Percentiles rank a stretch among this genome's conserved stretches.
Evolutionary conservation across 2,888 invertebrate species (phyloP).

Genomic region (Linyphia triangularis): DNA sequence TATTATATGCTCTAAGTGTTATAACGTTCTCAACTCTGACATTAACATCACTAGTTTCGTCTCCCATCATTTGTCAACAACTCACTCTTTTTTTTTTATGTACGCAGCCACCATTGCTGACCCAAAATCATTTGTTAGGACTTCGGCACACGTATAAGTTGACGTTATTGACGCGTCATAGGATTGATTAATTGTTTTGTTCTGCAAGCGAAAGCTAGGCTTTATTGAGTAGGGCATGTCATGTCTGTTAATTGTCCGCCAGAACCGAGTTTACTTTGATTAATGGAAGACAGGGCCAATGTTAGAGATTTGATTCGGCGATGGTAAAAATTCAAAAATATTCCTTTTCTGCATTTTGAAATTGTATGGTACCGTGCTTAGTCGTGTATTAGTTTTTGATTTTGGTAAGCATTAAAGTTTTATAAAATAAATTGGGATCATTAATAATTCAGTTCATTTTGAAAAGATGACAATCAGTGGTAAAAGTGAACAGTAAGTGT

Average conservation of each 20-base stretch:
- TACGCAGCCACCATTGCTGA: slow-evolving; percentile 19
- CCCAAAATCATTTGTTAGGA: slow-evolving; percentile 61
- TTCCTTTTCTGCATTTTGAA: background rate
- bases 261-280: slow-evolving; percentile 50
- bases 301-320: background rate
- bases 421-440: background rate
- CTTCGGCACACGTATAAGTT: slow-evolving; percentile 26
- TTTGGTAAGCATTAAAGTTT: background rate
- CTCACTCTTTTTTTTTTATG: slow-evolving; percentile 34
- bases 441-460: no score
- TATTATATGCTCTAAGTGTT: background rate
- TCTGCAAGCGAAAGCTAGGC: slow-evolving; percentile 54
- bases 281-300: slow-evolving; percentile 38
- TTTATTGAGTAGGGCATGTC: slow-evolving; percentile 62
- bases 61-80: slow-evolving; percentile 49
- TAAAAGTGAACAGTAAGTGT: no score
- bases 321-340: background rate
- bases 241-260: slow-evolving; percentile 68
- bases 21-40: background rate
- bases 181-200: slow-evolving; percentile 68
- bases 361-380: background rate
- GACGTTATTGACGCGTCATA: slow-evolving; percentile 65
- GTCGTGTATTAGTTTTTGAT: background rate
- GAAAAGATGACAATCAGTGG: no score
- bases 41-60: background rate